Base-by-base conservation (phyloP, 2,797 vertebrate genomes). In the Arctocebus calabarensis region DNA sequence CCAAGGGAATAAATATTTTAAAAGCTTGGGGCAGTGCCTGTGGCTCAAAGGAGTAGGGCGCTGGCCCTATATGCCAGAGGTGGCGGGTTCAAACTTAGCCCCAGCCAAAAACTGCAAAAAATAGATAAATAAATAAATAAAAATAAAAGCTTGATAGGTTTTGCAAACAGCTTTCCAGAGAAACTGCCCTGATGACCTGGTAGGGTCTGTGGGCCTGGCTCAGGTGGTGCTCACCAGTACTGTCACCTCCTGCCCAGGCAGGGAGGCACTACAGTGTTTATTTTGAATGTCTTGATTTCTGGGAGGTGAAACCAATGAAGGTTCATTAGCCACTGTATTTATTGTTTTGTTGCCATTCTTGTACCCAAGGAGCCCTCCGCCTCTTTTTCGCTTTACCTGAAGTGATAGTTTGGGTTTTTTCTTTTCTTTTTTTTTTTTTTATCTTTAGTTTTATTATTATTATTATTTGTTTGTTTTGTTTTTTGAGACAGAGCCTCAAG, bases 81-180 rank as follows among this genome's bases (percentile, higher is more conserved):
- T n/a, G n/a, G n/a, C n/a, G n/a, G n/a, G n/a, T n/a, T n/a, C n/a
- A n/a, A n/a, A n/a, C n/a, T n/a, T n/a, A n/a, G n/a, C n/a, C n/a
- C n/a, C n/a, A n/a, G n/a, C n/a, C n/a, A n/a, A n/a, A n/a, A n/a
- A n/a, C n/a, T n/a, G n/a, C n/a, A n/a, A n/a, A n/a, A n/a, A n/a
- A n/a, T n/a, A n/a, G n/a, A n/a, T n/a, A n/a, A n/a, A n/a, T n/a
- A n/a, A n/a, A n/a, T n/a, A n/a, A n/a, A n/a, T n/a, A n/a, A n/a
- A n/a, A n/a, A n/a, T 68, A 43, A 34, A 92, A 88, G n/a, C 14
- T 59, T n/a, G n/a, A 19, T 61, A 55, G 86, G 62, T 52, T 62
- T 62, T 48, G 40, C 45, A 52, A 22, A 77, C 5, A 17, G 23
- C n/a, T 57, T 88, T 89, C 73, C 88, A 74, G 73, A 40, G 71